These are phyloP conservation scores for Wiebesia pumilae DNA, from an alignment of 1,140 invertebrate genomes.

Conservation along the genomic window DNA sequence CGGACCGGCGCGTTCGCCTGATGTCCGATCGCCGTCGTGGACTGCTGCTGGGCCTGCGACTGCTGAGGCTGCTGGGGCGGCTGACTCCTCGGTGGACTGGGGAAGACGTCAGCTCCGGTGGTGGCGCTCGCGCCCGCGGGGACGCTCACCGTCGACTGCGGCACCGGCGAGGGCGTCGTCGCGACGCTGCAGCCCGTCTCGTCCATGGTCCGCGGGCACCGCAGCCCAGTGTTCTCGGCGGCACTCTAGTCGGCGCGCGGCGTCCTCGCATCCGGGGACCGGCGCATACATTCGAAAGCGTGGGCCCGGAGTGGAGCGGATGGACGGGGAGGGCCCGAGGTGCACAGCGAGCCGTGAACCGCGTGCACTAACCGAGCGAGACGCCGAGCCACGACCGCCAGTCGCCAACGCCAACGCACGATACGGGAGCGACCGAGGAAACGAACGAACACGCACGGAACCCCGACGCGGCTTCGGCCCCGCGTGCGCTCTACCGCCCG, in stretches of 20 bases:
- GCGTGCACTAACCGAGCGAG: conserved; percentile 12
- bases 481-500: neutral
- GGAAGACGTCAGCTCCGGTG: conserved; percentile 57
- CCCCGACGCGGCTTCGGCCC: neutral
- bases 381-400: neutral
- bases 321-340: neutral
- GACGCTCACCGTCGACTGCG: conserved; percentile 50
- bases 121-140: conserved; percentile 38
- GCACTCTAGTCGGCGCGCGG: conserved; percentile 15
- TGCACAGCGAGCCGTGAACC: neutral
- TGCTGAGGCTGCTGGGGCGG: conserved; percentile 28
- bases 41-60: conserved; percentile 35
- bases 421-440: neutral
- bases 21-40: conserved; percentile 54
- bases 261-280: conserved; percentile 32
- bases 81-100: conserved; percentile 20
- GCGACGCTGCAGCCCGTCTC: conserved; percentile 57
- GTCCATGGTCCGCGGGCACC: conserved; percentile 36
- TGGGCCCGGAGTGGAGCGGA: neutral
- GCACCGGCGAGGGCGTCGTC: conserved; percentile 63
- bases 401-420: neutral
- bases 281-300: conserved; percentile 42
- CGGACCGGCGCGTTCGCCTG: conserved; percentile 56
- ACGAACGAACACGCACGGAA: too few relatives aligned
- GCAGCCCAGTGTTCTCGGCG: conserved; percentile 21